Evolutionary conservation across 2,797 vertebrate genomes (phyloP).

Genomic region (Arvicola amphibius): DNA sequence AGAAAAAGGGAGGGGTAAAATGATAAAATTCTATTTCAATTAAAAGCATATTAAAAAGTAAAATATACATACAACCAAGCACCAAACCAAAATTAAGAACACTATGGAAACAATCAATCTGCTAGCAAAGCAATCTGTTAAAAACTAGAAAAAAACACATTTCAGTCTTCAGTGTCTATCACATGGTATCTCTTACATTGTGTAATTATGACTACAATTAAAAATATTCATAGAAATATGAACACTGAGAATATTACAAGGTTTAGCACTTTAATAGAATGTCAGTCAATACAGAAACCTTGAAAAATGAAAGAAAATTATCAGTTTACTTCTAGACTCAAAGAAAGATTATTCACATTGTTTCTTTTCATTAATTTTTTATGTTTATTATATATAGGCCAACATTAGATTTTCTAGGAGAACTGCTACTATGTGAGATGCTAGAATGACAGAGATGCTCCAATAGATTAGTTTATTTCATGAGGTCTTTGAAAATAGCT

Average conservation of each 20-base stretch:
- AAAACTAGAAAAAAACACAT: background rate
- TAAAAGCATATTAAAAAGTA: background rate
- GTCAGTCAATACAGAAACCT: background rate
- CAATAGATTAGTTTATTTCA: background rate
- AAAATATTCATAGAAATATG: background rate
- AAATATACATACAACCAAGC: background rate
- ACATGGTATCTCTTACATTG: background rate
- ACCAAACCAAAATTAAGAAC: background rate
- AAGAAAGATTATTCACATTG: background rate
- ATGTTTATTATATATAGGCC: background rate
- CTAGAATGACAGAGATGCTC: background rate
- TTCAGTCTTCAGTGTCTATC: background rate
- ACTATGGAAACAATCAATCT: background rate
- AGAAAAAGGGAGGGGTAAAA: background rate
- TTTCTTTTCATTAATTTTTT: background rate
- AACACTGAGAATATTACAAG: background rate
- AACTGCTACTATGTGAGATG: background rate
- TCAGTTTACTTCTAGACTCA: background rate
- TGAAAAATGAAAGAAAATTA: background rate
- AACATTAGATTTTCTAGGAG: background rate
- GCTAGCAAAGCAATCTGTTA: background rate
- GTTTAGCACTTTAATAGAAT: background rate
- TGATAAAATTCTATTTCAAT: background rate
- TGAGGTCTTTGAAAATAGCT: background rate
- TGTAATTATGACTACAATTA: background rate